Conservation (phyloP, 2,888 invertebrate species). For the Stenotaenia linearis region DNA sequence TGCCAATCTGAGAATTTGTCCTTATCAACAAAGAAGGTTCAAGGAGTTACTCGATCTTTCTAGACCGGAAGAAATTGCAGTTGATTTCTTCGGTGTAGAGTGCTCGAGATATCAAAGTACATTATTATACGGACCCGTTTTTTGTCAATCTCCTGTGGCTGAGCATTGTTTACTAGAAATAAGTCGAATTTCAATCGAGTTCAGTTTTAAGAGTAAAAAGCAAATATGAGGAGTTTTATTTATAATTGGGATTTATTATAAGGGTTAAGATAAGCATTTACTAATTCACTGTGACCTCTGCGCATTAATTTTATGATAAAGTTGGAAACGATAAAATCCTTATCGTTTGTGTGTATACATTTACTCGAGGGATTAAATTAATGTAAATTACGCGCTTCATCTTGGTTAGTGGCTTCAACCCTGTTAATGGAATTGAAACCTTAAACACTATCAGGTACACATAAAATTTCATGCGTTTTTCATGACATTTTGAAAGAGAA, state of each 20-base stretch:
- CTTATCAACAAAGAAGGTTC: too few relatives aligned
- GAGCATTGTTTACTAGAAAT: too few relatives aligned
- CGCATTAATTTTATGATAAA: not conserved
- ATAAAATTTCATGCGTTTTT: not conserved
- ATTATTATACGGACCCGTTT: too few relatives aligned
- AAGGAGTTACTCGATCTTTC: too few relatives aligned
- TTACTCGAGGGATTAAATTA: not conserved
- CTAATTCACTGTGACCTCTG: constrained; percentile 17
- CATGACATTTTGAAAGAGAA: not conserved
- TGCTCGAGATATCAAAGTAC: too few relatives aligned
- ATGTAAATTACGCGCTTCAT: not conserved
- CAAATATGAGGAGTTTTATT: too few relatives aligned
- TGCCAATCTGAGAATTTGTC: too few relatives aligned
- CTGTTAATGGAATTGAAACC: not conserved
- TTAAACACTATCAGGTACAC: not conserved
- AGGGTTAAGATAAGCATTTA: not conserved
- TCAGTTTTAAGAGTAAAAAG: too few relatives aligned
- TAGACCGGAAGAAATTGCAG: too few relatives aligned
- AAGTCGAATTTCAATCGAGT: too few relatives aligned
- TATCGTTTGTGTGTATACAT: not conserved
- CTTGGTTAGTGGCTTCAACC: not conserved
- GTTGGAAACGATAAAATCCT: not conserved
- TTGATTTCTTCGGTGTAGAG: too few relatives aligned
- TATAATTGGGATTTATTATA: not conserved
- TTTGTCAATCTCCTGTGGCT: too few relatives aligned